These are phyloP conservation scores for Ahaetulla prasina DNA, from an alignment of 2,113 vertebrate genomes.

Conservation along the genomic window DNA sequence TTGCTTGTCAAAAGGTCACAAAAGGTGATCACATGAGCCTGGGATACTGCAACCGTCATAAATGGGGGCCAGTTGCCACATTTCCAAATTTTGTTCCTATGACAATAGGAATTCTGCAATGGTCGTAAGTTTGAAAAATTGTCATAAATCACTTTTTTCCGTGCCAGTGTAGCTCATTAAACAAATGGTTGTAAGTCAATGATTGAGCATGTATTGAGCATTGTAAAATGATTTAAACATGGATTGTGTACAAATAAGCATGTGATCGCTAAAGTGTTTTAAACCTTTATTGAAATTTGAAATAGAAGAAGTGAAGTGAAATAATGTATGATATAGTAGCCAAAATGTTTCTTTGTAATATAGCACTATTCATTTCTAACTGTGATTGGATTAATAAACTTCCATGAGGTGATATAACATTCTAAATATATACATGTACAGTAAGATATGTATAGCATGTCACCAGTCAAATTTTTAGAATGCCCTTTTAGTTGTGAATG, in stretches of 20 bases:
- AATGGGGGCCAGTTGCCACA: not conserved
- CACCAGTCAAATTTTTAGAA: not conserved
- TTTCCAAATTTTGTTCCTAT: not conserved
- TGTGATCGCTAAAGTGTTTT: not conserved
- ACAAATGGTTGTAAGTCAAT: not conserved
- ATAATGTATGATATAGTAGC: not conserved
- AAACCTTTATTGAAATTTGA: not conserved
- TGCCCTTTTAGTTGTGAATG: not conserved
- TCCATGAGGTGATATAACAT: not conserved
- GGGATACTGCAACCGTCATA: not conserved
- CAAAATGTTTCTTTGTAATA: not conserved
- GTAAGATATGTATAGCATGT: not conserved
- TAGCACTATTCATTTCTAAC: not conserved
- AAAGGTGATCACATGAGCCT: not conserved
- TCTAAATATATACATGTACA: not conserved
- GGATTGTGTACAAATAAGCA: not conserved
- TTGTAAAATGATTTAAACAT: not conserved
- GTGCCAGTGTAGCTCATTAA: not conserved
- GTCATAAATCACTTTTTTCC: not conserved
- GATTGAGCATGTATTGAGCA: not conserved
- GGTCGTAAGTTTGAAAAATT: not conserved
- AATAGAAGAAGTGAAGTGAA: not conserved
- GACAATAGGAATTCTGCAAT: not conserved
- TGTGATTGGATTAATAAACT: not conserved
- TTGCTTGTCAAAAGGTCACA: not conserved